Evolutionary conservation across 2,797 vertebrate species (phyloP), one percentile per base, ranked within the genome.

Genomic region (Meda fulgida): DNA sequence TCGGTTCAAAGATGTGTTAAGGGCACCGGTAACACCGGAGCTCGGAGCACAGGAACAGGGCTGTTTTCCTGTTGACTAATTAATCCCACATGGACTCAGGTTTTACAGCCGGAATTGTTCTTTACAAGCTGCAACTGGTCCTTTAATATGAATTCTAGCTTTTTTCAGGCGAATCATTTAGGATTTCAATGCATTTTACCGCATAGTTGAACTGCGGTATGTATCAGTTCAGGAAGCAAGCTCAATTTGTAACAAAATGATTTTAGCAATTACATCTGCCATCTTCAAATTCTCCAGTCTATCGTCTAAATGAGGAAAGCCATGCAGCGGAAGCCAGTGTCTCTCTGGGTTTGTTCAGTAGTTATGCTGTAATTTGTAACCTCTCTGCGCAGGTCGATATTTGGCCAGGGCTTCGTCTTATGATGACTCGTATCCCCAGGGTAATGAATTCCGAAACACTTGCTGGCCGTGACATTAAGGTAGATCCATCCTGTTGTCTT

Each of bases 31-130:
- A 40, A 84, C 79, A 76, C 75, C 10, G 23, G 53, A 51, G 78
- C 79, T 84, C 69, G 43, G 69, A 72, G 36, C 67, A 66, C 82
- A 84, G 84, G 84, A 87, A 87, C 78, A 73, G 31, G 29, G 69
- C 26, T 53, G 81, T 80, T 86, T 48, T 88, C 86, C 70, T 83
- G 85, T 70, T 51, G 65, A 51, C 84, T 87, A 88, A 88, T 88
- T 87, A 87, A 86, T 86, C 89, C 86, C 86, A 67, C 75, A 79
- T 82, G 81, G 71, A 18, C 71, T 73, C 65, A 66, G 55, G 48
- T 63, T 85, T 86, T 60, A 75, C n/a, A 76, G 55, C 53, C 46
- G 60, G 46, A 75, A 36, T 84, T 58, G 65, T 78, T 73, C 83
- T 72, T 83, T 72, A 75, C 53, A 70, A 83, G 65, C 29, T 53